Percentiles rank a stretch among this genome's conserved stretches.
Conservation (phyloP, 1,140 invertebrate genomes). For the Zaprionus ornatus region DNA sequence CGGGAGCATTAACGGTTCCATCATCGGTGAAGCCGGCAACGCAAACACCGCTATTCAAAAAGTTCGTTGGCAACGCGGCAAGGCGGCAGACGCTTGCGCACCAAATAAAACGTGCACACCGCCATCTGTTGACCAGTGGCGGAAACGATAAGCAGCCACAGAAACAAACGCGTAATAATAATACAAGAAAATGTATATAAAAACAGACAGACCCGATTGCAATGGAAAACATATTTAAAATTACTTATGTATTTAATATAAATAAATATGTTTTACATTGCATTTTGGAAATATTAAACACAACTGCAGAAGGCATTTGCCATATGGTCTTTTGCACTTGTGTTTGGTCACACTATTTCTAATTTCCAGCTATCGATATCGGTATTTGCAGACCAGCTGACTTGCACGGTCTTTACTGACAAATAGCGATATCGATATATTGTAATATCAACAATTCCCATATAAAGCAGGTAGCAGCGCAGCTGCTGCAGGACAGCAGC, state of each 20-base stretch:
- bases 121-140: slow-evolving; percentile 76
- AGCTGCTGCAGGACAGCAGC: slow-evolving; percentile 53
- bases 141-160: slow-evolving; percentile 64
- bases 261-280: slow-evolving; percentile 18
- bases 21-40: slow-evolving; percentile 27
- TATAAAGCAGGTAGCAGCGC: slow-evolving; percentile 48
- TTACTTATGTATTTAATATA: background rate
- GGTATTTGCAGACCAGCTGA: slow-evolving; percentile 43
- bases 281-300: background rate
- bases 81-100: slow-evolving; percentile 68
- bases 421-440: slow-evolving; percentile 39
- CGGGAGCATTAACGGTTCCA: slow-evolving; percentile 9
- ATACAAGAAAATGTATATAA: slow-evolving; percentile 24
- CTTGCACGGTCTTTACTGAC: slow-evolving; percentile 6
- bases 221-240: slow-evolving; percentile 16
- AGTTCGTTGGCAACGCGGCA: slow-evolving; percentile 58
- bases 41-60: slow-evolving; percentile 49
- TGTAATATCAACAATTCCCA: slow-evolving; percentile 49
- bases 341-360: slow-evolving; percentile 32
- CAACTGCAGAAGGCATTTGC: slow-evolving; percentile 22
- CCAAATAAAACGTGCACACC: slow-evolving; percentile 80
- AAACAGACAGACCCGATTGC: slow-evolving; percentile 1
- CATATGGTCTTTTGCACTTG: slow-evolving; percentile 30
- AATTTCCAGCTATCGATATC: slow-evolving; percentile 26
- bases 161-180: slow-evolving; percentile 60